These are phyloP conservation scores for Paratrypauchen microcephalus DNA, from an alignment of 2,797 vertebrate genomes.

Conservation along the genomic window DNA sequence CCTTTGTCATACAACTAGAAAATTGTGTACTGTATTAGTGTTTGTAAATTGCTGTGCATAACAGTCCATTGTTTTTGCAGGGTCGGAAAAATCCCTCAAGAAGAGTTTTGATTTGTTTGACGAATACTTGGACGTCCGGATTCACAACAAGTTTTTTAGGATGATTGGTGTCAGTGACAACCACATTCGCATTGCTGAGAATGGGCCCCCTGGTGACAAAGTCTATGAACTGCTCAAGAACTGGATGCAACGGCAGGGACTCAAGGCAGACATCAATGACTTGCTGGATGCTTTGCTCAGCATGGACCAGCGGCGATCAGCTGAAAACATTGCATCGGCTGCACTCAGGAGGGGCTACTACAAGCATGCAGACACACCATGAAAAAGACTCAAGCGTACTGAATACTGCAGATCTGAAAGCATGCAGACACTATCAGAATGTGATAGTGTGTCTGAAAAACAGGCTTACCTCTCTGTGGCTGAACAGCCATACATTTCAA, in stretches of 20 bases:
- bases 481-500: conserved; percentile 42
- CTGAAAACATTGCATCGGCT: conserved; percentile 74
- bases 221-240: conserved; percentile 81
- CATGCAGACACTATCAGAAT: conserved; percentile 42
- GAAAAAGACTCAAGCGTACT: conserved; percentile 46
- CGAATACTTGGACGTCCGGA: conserved; percentile 74
- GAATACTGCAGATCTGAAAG: conserved; percentile 38
- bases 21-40: background rate
- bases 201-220: conserved; percentile 65
- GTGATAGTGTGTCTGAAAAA: conserved; percentile 40
- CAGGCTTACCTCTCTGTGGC: conserved; percentile 65
- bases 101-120: conserved; percentile 82
- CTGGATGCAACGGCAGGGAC: conserved; percentile 82
- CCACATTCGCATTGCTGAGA: conserved; percentile 76
- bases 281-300: conserved; percentile 72
- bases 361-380: conserved; percentile 64
- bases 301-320: conserved; percentile 79
- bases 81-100: conserved; percentile 75
- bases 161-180: conserved; percentile 79
- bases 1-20: background rate
- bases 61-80: conserved; percentile 42
- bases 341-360: conserved; percentile 76
- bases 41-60: conserved; percentile 5
- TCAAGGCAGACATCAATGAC: conserved; percentile 79
- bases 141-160: conserved; percentile 84